Evolutionary conservation across 2,113 vertebrate genomes (phyloP), one percentile per base, ranked within the genome.

Genomic region (Syngnathus typhle): DNA sequence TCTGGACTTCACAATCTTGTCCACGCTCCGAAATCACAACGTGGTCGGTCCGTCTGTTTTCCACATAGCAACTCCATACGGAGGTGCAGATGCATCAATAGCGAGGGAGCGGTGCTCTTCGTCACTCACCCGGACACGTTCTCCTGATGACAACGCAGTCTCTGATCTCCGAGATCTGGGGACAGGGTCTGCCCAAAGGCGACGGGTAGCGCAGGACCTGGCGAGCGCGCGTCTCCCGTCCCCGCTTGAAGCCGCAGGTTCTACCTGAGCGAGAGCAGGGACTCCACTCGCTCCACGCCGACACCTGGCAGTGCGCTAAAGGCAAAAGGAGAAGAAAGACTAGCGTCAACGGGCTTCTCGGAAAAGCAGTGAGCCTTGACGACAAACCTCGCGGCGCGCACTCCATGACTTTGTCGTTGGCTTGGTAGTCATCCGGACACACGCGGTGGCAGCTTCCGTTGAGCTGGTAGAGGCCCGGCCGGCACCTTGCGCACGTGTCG

Each of bases 251-350:
- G 74, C 94, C 95, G 78, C 97, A 98, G 6, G 91, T 93, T 92
- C 93, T 96, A 54, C 94, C 94, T 71, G 90, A 91, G 80, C 93
- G 93, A 46, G 85, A 92, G 82, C 97, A 99, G 62, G 93, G 86
- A 78, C 93, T 93, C 97, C 97, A 99, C 10, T 92, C 89, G 60
- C 93, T 91, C 97, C 97, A 99, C 56, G 95, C 94, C 36, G 89
- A 91, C 84, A 94, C 88, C 82, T 94, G 92, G 71, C 97, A 99
- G 90, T 96, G 95, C 89, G 96, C 97, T 99, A 89, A 52, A 5
- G n/a, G 6, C 15, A 38, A 46, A 43, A 38, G 68, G 6, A 7
- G 13, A 69, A 44, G 7, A 19, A 58, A 64, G 18, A 21, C 49
- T 23, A 38, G 32, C 16, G 12, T 32, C 27, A 32, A 32, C 27